These are phyloP conservation scores for Chaetops frenatus DNA, from an alignment of 2,113 vertebrate genomes.

Conservation along the genomic window DNA sequence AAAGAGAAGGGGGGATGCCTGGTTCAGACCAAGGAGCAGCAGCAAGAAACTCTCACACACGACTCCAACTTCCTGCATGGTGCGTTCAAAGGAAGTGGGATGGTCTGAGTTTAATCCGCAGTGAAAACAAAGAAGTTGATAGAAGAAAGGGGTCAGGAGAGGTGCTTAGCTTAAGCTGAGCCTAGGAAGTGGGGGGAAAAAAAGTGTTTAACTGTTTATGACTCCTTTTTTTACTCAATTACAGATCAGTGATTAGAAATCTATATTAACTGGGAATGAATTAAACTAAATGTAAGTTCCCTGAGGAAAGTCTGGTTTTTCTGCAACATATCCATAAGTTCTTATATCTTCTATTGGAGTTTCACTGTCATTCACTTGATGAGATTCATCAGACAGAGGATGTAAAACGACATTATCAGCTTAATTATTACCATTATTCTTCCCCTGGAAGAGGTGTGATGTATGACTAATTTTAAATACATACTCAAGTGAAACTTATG, in stretches of 20 bases:
- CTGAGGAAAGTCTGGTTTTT: neutral
- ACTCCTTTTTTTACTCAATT: neutral
- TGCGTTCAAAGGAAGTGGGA: neutral
- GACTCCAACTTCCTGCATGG: neutral
- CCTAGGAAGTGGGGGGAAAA: neutral
- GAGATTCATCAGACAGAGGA: neutral
- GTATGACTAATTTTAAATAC: neutral
- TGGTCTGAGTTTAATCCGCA: neutral
- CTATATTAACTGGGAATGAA: neutral
- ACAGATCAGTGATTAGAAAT: neutral
- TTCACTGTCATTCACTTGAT: neutral
- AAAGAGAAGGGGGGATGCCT: fast-evolving
- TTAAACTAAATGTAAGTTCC: neutral
- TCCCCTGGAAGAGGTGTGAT: neutral
- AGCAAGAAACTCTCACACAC: neutral
- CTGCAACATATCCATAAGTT: neutral
- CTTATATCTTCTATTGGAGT: neutral
- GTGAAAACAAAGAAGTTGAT: neutral
- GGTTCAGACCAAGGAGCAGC: neutral
- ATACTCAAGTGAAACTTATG: neutral
- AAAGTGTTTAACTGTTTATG: neutral
- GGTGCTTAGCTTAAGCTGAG: neutral
- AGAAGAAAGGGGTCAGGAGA: neutral
- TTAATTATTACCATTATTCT: neutral
- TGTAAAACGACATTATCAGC: neutral